Evolutionary conservation across 2,113 vertebrate genomes (phyloP).

Genomic region (Corythaeola cristata): DNA sequence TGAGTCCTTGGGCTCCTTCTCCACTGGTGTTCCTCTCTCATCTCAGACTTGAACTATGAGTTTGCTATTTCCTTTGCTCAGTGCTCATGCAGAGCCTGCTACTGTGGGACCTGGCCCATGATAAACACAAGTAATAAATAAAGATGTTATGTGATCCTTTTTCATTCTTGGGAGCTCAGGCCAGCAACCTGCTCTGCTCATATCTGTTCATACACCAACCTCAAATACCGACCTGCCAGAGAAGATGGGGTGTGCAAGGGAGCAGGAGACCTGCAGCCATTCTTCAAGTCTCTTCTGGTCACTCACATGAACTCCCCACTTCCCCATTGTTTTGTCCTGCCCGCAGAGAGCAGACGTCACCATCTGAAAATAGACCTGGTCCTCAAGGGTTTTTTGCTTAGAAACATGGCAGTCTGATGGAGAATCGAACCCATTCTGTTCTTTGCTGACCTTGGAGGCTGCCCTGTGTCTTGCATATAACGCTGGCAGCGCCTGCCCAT

Average conservation of each 20-base stretch:
- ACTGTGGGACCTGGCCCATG: background rate
- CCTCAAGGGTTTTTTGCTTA: background rate
- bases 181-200: background rate
- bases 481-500: accelerated
- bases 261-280: background rate
- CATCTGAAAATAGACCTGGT: background rate
- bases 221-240: background rate
- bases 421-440: background rate
- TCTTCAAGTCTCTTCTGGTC: background rate
- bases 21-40: background rate
- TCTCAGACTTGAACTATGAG: background rate
- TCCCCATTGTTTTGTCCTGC: background rate
- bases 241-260: background rate
- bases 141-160: background rate
- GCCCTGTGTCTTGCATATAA: background rate
- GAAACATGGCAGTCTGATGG: background rate
- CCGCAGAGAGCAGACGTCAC: background rate
- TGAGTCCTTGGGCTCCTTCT: background rate
- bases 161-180: background rate
- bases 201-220: background rate
- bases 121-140: background rate
- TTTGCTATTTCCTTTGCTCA: background rate
- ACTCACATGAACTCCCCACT: background rate
- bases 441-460: background rate
- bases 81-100: background rate